Conservation (phyloP, 2,888 invertebrate genomes). For the Drosophila diplacantha region DNA sequence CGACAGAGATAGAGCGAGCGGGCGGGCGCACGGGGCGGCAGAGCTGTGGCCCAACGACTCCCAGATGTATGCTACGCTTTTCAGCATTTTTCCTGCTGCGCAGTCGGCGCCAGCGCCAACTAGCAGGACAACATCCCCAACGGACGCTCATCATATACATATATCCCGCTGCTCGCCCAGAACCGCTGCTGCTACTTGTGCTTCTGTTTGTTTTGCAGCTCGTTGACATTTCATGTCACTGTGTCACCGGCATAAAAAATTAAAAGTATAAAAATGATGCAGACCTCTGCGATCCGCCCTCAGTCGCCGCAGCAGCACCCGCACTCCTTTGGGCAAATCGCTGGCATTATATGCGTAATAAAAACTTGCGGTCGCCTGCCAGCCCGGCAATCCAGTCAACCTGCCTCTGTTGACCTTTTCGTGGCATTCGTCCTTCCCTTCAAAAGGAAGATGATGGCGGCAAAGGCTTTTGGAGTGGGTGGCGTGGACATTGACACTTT, state of each 20-base stretch:
- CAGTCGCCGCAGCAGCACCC: constrained; percentile 1
- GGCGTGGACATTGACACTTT: constrained; percentile 48
- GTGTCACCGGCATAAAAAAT: constrained; percentile 71
- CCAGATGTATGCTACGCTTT: constrained; percentile 69
- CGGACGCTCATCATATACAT: constrained; percentile 65
- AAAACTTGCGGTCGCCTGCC: constrained; percentile 65
- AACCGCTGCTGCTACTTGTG: constrained; percentile 10
- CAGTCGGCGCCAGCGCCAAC: constrained; percentile 17
- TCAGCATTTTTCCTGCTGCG: constrained; percentile 51
- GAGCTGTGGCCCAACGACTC: constrained; percentile 51
- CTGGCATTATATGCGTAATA: constrained; percentile 70
- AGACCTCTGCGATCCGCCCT: constrained; percentile 25
- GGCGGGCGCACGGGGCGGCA: constrained; percentile 3
- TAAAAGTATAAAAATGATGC: constrained; percentile 71
- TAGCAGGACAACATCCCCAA: constrained; percentile 52
- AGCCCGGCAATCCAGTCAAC: constrained; percentile 3
- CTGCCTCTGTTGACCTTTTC: constrained; percentile 62
- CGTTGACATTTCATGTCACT: constrained; percentile 73
- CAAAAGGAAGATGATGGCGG: constrained; percentile 28
- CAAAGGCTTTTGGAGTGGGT: constrained; percentile 10
- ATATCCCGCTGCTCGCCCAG: constrained; percentile 49
- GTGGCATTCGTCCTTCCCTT: constrained; percentile 27
- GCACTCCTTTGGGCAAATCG: constrained; percentile 52
- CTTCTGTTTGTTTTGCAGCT: constrained; percentile 67
- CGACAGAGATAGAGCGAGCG: constrained; percentile 44